Evolutionary conservation across 2,113 vertebrate genomes (phyloP).

Genomic region (Ceuthmochares aereus): DNA sequence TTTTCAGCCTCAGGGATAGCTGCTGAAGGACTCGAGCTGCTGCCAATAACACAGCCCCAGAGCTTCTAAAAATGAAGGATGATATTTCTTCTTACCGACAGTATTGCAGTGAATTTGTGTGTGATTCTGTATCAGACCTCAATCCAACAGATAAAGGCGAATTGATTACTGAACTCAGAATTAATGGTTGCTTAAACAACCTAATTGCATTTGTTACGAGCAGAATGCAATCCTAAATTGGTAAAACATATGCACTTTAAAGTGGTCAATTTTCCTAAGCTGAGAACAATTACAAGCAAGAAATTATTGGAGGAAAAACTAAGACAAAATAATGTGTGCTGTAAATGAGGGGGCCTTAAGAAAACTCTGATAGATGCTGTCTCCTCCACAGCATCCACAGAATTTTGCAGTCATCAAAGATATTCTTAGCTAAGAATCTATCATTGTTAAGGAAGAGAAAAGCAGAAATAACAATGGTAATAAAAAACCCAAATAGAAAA

Average conservation of each 20-base stretch:
- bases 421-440: constrained; percentile 7
- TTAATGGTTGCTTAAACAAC: background rate
- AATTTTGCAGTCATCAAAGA: background rate
- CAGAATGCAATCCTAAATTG: constrained; percentile 4
- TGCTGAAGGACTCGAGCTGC: background rate
- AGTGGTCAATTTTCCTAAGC: background rate
- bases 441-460: constrained; percentile 13
- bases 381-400: background rate
- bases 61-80: background rate
- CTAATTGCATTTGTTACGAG: constrained; percentile 11
- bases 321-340: background rate
- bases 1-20: constrained; percentile 16
- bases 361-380: constrained; percentile 24
- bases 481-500: background rate
- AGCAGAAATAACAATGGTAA: constrained; percentile 7
- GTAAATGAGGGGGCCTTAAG: background rate
- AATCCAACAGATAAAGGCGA: background rate
- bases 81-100: background rate
- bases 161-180: constrained; percentile 34
- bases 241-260: background rate
- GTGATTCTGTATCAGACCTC: background rate
- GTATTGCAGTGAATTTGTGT: background rate
- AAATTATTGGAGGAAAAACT: background rate
- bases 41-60: background rate
- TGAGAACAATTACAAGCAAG: background rate